Evolutionary conservation across 2,888 invertebrate species (phyloP).

Genomic region (Onchidella celtica): DNA sequence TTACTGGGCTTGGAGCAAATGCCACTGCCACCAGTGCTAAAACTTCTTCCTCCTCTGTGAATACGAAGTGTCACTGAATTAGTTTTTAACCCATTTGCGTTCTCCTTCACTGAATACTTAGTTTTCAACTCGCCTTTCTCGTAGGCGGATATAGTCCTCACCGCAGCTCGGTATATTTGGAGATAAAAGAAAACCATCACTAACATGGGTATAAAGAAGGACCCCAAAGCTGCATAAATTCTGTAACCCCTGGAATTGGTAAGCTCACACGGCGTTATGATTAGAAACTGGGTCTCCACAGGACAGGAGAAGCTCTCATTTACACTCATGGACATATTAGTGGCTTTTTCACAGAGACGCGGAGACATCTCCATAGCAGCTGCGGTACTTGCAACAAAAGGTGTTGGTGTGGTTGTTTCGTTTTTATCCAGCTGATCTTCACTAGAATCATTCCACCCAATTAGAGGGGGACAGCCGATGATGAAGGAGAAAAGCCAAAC

Average conservation of each 20-base stretch:
- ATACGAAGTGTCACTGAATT: conserved; percentile 88
- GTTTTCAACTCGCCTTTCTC: conserved; percentile 72
- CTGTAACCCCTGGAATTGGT: conserved; percentile 88
- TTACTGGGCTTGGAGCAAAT: background rate
- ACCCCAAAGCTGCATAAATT: conserved; percentile 96
- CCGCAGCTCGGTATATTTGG: conserved; percentile 94
- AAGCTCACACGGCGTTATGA: conserved; percentile 62
- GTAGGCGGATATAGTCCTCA: conserved; percentile 76
- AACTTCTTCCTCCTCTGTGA: conserved; percentile 86
- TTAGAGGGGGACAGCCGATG: conserved; percentile 97
- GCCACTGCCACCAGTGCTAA: background rate
- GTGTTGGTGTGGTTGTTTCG: background rate
- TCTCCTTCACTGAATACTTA: conserved; percentile 46
- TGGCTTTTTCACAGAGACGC: background rate
- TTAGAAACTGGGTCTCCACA: background rate
- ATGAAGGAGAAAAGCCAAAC: conserved; percentile 97
- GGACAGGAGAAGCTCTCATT: background rate
- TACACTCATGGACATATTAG: too few species aligned
- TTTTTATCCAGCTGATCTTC: background rate
- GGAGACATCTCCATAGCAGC: background rate
- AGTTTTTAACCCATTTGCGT: conserved; percentile 45
- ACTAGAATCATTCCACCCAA: conserved; percentile 88
- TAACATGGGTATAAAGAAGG: conserved; percentile 98
- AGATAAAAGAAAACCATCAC: conserved; percentile 97
- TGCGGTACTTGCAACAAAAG: background rate